Evolutionary conservation across 2,888 invertebrate genomes (phyloP).

Genomic region (Steinernema hermaphroditum): DNA sequence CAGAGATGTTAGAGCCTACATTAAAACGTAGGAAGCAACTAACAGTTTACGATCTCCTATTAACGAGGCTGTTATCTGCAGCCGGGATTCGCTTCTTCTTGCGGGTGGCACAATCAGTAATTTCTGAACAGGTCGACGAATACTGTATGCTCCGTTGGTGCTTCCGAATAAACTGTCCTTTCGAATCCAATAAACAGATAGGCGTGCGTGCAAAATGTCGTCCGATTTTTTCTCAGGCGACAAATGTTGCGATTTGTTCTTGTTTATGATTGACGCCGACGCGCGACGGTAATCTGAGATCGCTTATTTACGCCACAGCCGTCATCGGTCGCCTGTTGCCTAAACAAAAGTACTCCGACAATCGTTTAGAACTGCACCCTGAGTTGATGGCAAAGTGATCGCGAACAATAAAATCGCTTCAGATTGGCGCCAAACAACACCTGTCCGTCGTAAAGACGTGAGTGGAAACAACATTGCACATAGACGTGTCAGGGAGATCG

Average conservation of each 20-base stretch:
- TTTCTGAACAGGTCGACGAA: no score
- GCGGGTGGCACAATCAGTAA: no score
- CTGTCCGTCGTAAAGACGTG: not conserved
- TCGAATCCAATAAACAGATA: not conserved
- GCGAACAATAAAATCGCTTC: not conserved
- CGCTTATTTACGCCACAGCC: constrained; percentile 1
- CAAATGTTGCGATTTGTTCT: constrained; percentile 3
- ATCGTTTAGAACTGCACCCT: no score
- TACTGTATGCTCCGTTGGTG: no score
- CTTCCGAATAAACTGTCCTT: not conserved
- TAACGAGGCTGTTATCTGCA: no score
- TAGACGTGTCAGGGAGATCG: no score
- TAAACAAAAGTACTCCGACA: constrained; percentile 5
- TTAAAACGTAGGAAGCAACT: no score
- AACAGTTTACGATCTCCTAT: no score
- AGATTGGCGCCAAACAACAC: not conserved
- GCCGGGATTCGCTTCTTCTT: no score
- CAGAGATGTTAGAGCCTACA: no score
- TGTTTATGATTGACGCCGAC: not conserved
- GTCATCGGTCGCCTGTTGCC: constrained; percentile 2
- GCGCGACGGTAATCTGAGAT: constrained; percentile 6
- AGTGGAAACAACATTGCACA: not conserved
- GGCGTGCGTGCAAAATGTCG: not conserved
- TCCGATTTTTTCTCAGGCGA: not conserved
- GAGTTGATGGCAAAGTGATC: not conserved